Evolutionary conservation across 2,797 vertebrate species (phyloP).

Genomic region (Percopsis omiscomaycus): DNA sequence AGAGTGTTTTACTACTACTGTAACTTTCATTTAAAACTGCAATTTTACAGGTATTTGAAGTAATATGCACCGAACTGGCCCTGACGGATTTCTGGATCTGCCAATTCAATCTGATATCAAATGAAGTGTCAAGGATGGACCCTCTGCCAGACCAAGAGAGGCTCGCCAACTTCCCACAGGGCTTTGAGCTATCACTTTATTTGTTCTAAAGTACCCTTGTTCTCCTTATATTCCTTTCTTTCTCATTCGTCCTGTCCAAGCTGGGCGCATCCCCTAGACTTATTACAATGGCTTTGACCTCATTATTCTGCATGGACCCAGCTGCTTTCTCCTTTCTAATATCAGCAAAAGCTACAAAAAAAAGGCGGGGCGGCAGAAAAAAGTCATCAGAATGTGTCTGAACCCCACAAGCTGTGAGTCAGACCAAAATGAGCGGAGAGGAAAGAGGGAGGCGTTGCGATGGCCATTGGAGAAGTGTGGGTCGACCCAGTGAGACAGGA

Average conservation of each 20-base stretch:
- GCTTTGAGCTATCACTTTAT: constrained; percentile 42
- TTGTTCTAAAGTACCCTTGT: constrained; percentile 40
- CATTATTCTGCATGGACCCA: constrained; percentile 76
- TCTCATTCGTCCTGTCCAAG: constrained; percentile 40
- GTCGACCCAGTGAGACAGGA: constrained; percentile 57
- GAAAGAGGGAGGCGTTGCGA: constrained; percentile 31
- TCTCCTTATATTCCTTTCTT: constrained; percentile 40
- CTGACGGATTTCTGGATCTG: constrained; percentile 8
- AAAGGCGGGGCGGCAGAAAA: background rate
- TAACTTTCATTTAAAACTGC: too few relatives aligned
- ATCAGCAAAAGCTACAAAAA: constrained; percentile 72
- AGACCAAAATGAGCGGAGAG: constrained; percentile 60
- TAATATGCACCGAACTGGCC: background rate
- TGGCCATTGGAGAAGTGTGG: constrained; percentile 57
- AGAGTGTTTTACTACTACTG: too few relatives aligned
- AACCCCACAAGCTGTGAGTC: constrained; percentile 63
- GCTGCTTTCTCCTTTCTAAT: constrained; percentile 77
- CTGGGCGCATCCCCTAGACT: constrained; percentile 63
- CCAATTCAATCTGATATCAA: constrained; percentile 19
- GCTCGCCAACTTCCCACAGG: constrained; percentile 12
- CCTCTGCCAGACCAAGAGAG: constrained; percentile 12
- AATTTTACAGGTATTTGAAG: constrained; percentile 1
- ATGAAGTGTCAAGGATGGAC: constrained; percentile 19
- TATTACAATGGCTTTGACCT: constrained; percentile 78
- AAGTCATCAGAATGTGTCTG: constrained; percentile 63